Evolutionary conservation across 2,797 vertebrate species (phyloP).

Genomic region (Pangasius krempfi): DNA sequence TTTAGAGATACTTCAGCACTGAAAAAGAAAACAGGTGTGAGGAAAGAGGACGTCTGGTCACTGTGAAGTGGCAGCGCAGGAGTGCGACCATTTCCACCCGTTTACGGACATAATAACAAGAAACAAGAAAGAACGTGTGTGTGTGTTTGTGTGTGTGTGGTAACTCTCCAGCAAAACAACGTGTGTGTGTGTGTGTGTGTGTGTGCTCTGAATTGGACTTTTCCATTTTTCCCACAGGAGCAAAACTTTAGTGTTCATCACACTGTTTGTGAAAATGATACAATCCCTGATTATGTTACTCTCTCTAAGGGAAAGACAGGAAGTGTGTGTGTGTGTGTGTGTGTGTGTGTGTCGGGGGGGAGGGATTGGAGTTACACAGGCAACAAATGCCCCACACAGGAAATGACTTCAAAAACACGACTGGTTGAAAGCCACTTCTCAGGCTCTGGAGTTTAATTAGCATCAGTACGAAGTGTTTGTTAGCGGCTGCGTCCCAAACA

Average conservation of each 20-base stretch:
- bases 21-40: not conserved
- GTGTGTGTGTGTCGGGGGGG: not conserved
- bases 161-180: not conserved
- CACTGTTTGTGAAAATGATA: slow-evolving; percentile 32
- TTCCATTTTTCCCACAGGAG: slow-evolving; percentile 54
- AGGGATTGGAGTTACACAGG: not conserved
- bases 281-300: slow-evolving; percentile 34
- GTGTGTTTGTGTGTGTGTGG: slow-evolving; percentile 22
- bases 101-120: not conserved
- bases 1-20: not conserved
- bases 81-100: not conserved
- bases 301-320: slow-evolving; percentile 21
- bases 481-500: not conserved
- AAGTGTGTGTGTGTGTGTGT: slow-evolving; percentile 10
- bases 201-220: slow-evolving; percentile 17
- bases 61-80: not conserved
- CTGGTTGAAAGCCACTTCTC: not conserved
- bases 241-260: slow-evolving; percentile 34
- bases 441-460: not conserved
- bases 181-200: slow-evolving; percentile 49
- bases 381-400: slow-evolving; percentile 35
- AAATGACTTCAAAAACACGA: slow-evolving; percentile 7
- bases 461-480: not conserved
- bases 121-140: not conserved
- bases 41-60: not conserved